Evolutionary conservation across 2,797 vertebrate genomes (phyloP).

Genomic region (Gymnopithys bicolor): DNA sequence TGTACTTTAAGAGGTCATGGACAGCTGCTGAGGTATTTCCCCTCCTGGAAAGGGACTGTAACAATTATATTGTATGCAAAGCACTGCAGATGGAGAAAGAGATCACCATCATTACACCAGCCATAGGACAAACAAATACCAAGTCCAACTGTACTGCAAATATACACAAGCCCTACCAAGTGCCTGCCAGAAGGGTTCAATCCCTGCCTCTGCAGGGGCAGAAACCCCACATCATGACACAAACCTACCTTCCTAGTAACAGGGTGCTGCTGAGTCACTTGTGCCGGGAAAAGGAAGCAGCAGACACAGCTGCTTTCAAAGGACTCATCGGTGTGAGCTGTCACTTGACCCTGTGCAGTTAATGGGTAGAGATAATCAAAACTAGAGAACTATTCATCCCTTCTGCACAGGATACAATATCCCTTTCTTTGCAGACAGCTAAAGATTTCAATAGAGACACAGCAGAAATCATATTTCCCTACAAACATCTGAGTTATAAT

Average conservation of each 20-base stretch:
- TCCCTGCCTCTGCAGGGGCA: neutral
- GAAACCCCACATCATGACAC: fast-evolving
- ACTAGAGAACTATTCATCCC: neutral
- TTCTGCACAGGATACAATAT: fast-evolving
- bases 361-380: fast-evolving
- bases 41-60: neutral
- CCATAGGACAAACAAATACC: fast-evolving
- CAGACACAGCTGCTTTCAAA: neutral
- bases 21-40: neutral
- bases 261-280: neutral
- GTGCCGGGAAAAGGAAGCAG: fast-evolving
- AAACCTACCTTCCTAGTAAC: neutral
- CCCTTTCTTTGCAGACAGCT: neutral
- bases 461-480: neutral
- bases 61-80: neutral
- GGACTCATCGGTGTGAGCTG: fast-evolving
- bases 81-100: fast-evolving
- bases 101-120: fast-evolving
- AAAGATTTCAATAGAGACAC: neutral
- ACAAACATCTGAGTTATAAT: neutral
- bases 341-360: neutral
- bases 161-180: neutral
- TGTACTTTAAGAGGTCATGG: neutral
- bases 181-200: neutral
- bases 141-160: neutral